Evolutionary conservation across 1,140 invertebrate species (phyloP), one percentile per base, ranked within the genome.

Genomic region (Plectus sambesii): DNA sequence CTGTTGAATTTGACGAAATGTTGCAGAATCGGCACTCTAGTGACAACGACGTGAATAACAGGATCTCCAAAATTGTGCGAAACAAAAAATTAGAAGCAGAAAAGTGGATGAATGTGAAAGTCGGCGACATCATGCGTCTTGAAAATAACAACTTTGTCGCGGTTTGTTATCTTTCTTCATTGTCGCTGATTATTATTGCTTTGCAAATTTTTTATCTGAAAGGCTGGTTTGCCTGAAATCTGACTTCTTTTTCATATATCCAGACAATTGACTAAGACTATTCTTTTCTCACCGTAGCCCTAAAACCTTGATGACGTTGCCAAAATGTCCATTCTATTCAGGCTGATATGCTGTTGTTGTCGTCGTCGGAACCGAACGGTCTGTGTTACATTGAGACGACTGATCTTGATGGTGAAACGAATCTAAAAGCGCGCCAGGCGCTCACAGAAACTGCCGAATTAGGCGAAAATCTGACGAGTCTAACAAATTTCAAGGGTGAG

Each of bases 111-210:
- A 82, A 84, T 60, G 73, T 76, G 19, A 80, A 85, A 75, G 89
- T 93, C 51, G 89, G 89, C 39, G 89, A 96, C 74, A 82, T 94
- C 61, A 89, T 94, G 60, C 79, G 87, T 50, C 84, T 94, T 84
- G 87, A 93, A 73, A 92, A 90, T 74, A 86, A 93, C 75, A 86
- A 93, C 69, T 94, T 94, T 73, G 86, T 96, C 49, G 88, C 89
- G 1, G 63, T 66, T 47, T 54, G 58, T 59, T n/a, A n/a, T 9
- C 2, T 3, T n/a, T n/a, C 22, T 6, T 35, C 87, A n/a, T n/a
- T 22, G 17, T 15, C 4, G 47, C 15, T 30, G 3, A 3, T 17
- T 38, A 22, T 49, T 15, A n/a, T 36, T 55, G 15, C 9, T 57
- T 38, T 1, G 1, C 19, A 48, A 47, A 48, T 44, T 46, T 20